Base-by-base conservation (phyloP, 2,113 vertebrate species). In the Gnathonemus echidnorhynchus region DNA sequence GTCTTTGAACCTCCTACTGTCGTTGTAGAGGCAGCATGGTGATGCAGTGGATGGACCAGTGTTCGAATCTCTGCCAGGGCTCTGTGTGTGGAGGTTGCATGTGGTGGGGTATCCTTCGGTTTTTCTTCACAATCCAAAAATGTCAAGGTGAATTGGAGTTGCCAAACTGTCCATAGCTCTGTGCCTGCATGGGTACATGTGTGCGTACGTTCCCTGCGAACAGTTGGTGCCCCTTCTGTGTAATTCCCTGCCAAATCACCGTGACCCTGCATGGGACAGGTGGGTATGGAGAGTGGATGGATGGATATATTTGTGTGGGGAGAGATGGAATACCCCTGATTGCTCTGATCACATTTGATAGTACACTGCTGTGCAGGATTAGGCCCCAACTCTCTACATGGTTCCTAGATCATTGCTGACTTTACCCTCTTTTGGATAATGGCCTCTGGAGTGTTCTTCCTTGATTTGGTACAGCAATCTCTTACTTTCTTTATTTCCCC, bases 351-450 rank as follows among this genome's bases (percentile, higher is more conserved):
- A 70, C 80, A 86, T 91, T 90, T 90, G 86, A 86, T 92, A 42
- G 24, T 27, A 86, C 48, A 88, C 42, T 42, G 49, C 91, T 88
- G 91, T 88, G n/a, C 21, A 90, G 90, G 91, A 92, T 93, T 93
- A 92, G 89, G 90, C 42, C 84, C 17, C 80, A 46, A 45, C 2
- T 58, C 17, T 31, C 66, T 91, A 21, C 52, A 56, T 31, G n/a
- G 27, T 35, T 52, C 49, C 19, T 31, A 17, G 49, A 5, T 31
- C 31, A 35, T 10, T 85, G 83, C 24, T 2, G 83, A 45, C 83
- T 24, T 85, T 13, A 7, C 31, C 21, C 45, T 21, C 62, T 88
- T 90, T 91, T 62, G 27, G 31, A 90, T 11, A 90, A 91, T 62
- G 77, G 46, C 85, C 86, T 91, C 90, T 92, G 84, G 48, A 80